These are phyloP conservation scores for Pollenia angustigena DNA, from an alignment of 2,888 invertebrate species.

Conservation along the genomic window DNA sequence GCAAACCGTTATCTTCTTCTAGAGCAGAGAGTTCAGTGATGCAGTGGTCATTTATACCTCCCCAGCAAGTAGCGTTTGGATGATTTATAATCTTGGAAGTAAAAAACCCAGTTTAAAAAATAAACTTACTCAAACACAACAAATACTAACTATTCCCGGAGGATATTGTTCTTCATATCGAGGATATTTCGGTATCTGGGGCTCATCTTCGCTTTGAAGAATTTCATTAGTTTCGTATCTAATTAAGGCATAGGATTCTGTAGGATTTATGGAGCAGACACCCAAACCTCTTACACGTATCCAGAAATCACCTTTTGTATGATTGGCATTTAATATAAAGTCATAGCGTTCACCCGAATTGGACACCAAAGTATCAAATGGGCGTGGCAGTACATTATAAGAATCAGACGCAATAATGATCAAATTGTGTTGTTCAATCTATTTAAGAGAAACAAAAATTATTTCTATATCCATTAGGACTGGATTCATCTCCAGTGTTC, in stretches of 20 bases:
- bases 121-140: neutral
- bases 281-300: conserved; percentile 77
- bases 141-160: conserved; percentile 57
- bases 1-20: conserved; percentile 73
- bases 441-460: no score
- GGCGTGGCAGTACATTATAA: conserved; percentile 77
- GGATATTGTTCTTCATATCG: conserved; percentile 70
- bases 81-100: conserved; percentile 74
- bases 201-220: conserved; percentile 1
- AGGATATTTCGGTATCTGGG: conserved; percentile 68
- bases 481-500: no score
- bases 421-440: conserved; percentile 79
- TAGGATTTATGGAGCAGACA: conserved; percentile 73
- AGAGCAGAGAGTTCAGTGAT: conserved; percentile 74
- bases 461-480: conserved; percentile 59
- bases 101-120: neutral
- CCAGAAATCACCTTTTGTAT: conserved; percentile 80
- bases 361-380: conserved; percentile 78
- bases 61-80: conserved; percentile 77
- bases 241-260: conserved; percentile 78
- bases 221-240: conserved; percentile 73
- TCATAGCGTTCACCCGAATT: conserved; percentile 85
- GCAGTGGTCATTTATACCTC: conserved; percentile 71
- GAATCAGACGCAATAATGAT: conserved; percentile 82
- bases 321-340: conserved; percentile 84